These are phyloP conservation scores for Cepphus grylle DNA, from an alignment of 2,113 vertebrate genomes.

Conservation along the genomic window DNA sequence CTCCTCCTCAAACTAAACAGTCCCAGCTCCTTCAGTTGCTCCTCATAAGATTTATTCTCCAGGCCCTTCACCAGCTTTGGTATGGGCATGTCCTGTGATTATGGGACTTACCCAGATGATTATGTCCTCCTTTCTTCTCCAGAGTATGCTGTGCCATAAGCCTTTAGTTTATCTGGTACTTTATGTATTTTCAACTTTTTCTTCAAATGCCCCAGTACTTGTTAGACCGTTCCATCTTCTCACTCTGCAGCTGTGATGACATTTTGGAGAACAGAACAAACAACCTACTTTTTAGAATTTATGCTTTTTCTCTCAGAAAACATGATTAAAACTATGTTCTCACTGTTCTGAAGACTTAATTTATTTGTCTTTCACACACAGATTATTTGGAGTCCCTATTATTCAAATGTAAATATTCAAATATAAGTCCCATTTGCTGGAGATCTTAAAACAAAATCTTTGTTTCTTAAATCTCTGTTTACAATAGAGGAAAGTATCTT, in stretches of 20 bases:
- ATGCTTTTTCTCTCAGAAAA: neutral
- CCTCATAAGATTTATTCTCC: no score
- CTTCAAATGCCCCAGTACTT: neutral
- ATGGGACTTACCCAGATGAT: neutral
- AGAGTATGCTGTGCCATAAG: neutral
- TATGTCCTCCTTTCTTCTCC: neutral
- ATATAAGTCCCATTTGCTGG: constrained; percentile 24
- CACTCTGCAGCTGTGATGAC: neutral
- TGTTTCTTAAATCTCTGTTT: constrained; percentile 23
- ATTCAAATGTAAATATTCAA: constrained; percentile 43
- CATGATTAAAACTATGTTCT: neutral
- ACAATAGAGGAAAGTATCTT: neutral
- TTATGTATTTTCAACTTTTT: neutral
- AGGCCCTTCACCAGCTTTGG: no score
- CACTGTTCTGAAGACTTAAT: constrained; percentile 7
- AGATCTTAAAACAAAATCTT: constrained; percentile 20
- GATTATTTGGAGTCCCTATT: constrained; percentile 21
- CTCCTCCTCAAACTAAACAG: no score
- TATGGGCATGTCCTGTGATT: neutral
- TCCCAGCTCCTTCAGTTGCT: no score
- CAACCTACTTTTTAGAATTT: neutral
- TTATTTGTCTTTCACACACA: constrained; percentile 35
- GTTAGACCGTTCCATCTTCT: neutral
- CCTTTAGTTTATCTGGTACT: neutral
- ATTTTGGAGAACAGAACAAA: neutral